These are phyloP conservation scores for Dioctria rufipes DNA, from an alignment of 2,888 invertebrate species.

Conservation along the genomic window DNA sequence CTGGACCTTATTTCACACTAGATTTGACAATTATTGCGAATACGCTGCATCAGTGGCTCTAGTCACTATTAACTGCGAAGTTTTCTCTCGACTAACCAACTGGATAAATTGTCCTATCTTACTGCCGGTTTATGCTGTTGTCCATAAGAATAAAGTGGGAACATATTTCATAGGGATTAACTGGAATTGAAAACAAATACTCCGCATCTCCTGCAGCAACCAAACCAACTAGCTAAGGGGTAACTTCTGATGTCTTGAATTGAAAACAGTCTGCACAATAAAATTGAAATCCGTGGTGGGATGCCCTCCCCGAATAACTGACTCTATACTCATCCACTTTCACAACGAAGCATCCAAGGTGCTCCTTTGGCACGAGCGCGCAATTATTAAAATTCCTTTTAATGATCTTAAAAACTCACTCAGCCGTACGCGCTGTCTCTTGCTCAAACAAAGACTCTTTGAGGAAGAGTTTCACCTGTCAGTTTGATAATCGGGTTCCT, in stretches of 20 bases:
- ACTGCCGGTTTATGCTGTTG: background rate
- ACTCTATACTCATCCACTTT: background rate
- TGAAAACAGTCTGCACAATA: slow-evolving; percentile 4
- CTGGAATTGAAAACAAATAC: background rate
- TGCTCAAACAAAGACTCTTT: background rate
- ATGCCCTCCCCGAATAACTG: background rate
- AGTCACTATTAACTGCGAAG: slow-evolving; percentile 1
- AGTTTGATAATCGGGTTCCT: slow-evolving; percentile 42
- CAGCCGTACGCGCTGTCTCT: background rate
- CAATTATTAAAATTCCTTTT: slow-evolving; percentile 46
- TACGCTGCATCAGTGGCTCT: slow-evolving; percentile 17
- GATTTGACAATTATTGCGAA: slow-evolving; percentile 56
- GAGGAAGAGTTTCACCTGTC: slow-evolving; percentile 44
- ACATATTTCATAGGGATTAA: slow-evolving; percentile 38
- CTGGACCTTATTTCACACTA: slow-evolving; percentile 59
- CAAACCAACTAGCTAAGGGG: background rate
- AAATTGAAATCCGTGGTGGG: slow-evolving; percentile 1
- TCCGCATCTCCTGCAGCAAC: background rate
- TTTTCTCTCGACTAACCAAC: background rate
- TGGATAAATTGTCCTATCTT: slow-evolving; percentile 38
- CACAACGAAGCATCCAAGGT: background rate
- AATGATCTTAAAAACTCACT: slow-evolving; percentile 36
- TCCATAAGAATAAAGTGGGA: slow-evolving; percentile 23
- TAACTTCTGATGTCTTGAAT: background rate
- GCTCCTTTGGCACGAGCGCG: slow-evolving; percentile 36